Base-by-base conservation (phyloP, 2,888 invertebrate genomes). In the Eupithecia pulchellata region DNA sequence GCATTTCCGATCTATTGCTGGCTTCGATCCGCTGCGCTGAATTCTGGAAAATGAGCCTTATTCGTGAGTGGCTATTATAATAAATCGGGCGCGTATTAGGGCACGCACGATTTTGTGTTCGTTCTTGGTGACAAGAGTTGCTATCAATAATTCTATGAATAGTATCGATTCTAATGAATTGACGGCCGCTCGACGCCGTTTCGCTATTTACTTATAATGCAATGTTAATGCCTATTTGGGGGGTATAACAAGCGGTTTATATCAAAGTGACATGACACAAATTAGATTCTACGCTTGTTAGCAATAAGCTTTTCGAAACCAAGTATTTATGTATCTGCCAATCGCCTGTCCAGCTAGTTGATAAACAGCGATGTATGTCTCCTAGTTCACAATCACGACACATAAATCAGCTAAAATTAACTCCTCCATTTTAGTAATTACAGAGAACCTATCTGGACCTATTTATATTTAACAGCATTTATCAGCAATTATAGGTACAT, bases 121-220 rank as follows among this genome's bases (percentile, higher is more conserved):
- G 84, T 83, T 84, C 82, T 81, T 78, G 81, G 77, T 78, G 73
- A 79, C 79, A 76, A 75, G 75, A 75, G 79, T 81, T 80, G 82
- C 75, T 76, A 83, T 81, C 82, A 77, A 83, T 86, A 83, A 82
- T 81, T 85, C 83, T 81, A 75, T 78, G 73, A 76, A 61, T 32
- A 34, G 61, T 61, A 61, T 60, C 79, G 81, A 88, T 86, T 85
- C 67, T 57, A 86, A 89, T 84, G 83, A 86, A 88, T 83, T 79
- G 82, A 78, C 70, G 75, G 76, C 81, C 34, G 61, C 25, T 25
- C 61, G 34, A 13, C 20, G 61, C 34, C 76, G 81, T 64, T 82
- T 81, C 75, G 66, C 52, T 74, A 66, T 75, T 73, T 74, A 64
- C 68, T 57, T 66, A 68, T 55, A 72, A 72, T 73, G 72, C 69